Base-by-base conservation (phyloP, 2,888 invertebrate species). In the Drosophila fulvimacula region DNA sequence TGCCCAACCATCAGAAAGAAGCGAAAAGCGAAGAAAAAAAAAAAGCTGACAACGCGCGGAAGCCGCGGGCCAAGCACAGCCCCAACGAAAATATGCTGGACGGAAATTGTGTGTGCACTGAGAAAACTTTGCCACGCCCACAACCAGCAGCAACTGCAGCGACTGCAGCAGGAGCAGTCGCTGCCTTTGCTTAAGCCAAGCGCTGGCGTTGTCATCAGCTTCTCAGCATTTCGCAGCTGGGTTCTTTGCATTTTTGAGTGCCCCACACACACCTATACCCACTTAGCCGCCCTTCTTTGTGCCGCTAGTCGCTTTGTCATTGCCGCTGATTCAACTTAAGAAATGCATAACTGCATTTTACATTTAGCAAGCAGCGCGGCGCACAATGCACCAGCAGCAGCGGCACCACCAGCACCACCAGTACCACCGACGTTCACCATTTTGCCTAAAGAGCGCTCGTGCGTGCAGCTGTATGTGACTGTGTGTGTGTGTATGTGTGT, bases 321-420 rank as follows among this genome's bases (percentile, higher is more conserved):
- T 73, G 79, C 77, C 82, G 77, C 72, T 76, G 85, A 87, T 84
- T 87, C 78, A 82, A 78, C 82, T 84, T 78, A 84, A 76, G 83
- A 84, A 83, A 83, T 83, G 85, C 83, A 82, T 82, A 84, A 79
- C 82, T 81, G 87, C 79, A 83, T 87, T 82, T 81, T 76, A 62
- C 73, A 81, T 83, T 76, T 80, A 69, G 49, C 68, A 66, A 24
- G 52, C 69, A 67, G 65, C 59, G 36, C 76, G 73, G 65, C 57
- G 52, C 79, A 79, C 76, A 77, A 74, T 76, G 69, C 71, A 59
- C 71, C 75, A 56, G 41, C 42, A 32, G 24, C 49, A 51, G 56
- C 58, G 66, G 51, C 42, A 41, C 39, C 30, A 17, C 34, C 41
- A 10, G 48, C 57, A 62, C 34, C 65, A 48, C 59, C 68, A 53